Base-by-base conservation (phyloP, 2,888 invertebrate genomes). In the Aspidiotus destructor region DNA sequence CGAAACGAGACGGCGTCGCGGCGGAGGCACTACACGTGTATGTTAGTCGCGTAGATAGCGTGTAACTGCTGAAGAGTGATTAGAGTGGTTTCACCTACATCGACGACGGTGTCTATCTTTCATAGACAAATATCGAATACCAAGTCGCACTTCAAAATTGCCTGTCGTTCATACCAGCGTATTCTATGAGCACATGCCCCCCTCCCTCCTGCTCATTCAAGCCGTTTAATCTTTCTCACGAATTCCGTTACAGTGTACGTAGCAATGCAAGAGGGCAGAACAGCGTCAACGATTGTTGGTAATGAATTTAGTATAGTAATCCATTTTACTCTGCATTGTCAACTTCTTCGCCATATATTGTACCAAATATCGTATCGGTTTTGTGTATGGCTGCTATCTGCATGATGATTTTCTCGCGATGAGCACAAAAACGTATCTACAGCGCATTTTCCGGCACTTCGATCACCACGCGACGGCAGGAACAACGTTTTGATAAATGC, bases 401-500 rank as follows among this genome's bases (percentile, higher is more conserved):
- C 55, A 55, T 55, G 55, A 55, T 16, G 11, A 52, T 5, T 11
- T 11, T 52, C 52, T 52, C 52, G 28, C 28, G 28, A 28, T 52
- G 52, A 15, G 11, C 1, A n/a, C 52, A 11, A 15, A 15, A 15
- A 55, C 55, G 55, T 10, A n/a, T 13, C 48, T 11, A 48, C 48
- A n/a, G 13, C 16, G n/a, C 17, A 16, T 55, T 55, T 55, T 55
- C 55, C 55, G 17, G 55, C 16, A 55, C 55, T 55, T 16, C 55
- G 48, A 48, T 48, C 48, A 48, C 55, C 3, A 15, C n/a, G n/a
- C n/a, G 16, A 15, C 55, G 55, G 55, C 48, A 55, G 11, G 9
- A n/a, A 8, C 55, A 15, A 17, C 54, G 55, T 57, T 64, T 55
- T 64, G 64, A 64, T 64, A 64, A 64, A 64, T 64, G 64, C 64